Conservation (phyloP, 2,888 invertebrate genomes). For the Acanthosoma haemorrhoidale region DNA sequence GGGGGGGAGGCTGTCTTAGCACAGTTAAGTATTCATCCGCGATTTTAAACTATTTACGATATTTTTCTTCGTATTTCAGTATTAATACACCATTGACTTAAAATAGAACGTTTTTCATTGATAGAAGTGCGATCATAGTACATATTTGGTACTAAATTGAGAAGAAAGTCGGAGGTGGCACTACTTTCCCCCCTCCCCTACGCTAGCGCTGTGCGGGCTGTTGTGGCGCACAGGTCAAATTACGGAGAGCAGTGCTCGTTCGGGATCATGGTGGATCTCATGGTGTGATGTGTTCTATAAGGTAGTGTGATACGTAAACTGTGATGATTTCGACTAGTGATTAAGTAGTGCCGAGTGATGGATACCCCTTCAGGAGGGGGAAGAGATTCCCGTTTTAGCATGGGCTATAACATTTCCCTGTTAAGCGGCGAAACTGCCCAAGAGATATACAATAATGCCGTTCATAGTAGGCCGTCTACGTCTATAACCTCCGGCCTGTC, state of each 20-base stretch:
- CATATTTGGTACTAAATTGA: not conserved
- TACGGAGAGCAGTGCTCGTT: conserved; percentile 45
- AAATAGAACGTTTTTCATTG: not conserved
- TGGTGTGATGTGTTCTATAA: conserved; percentile 35
- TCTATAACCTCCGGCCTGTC: conserved; percentile 47
- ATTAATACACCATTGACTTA: not conserved
- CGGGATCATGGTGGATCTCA: conserved; percentile 40
- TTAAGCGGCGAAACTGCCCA: conserved; percentile 68
- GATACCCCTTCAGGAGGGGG: conserved; percentile 77
- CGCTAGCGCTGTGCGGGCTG: conserved; percentile 42
- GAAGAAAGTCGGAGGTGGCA: conserved; percentile 29
- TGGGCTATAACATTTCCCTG: conserved; percentile 80
- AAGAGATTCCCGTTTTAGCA: conserved; percentile 83
- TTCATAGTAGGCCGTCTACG: conserved; percentile 49
- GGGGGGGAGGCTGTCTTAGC: conserved; percentile 47
- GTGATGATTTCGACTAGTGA: conserved; percentile 44
- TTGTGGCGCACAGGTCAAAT: conserved; percentile 49
- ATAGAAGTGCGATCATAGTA: not conserved
- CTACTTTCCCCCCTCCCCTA: conserved; percentile 41
- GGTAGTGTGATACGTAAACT: conserved; percentile 31
- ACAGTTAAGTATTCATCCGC: conserved; percentile 27
- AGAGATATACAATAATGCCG: conserved; percentile 66
- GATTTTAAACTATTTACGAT: not conserved
- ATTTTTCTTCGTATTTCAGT: not conserved
- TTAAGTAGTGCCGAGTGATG: conserved; percentile 56